A percentile compares a stretch with the other conserved stretches of the same genome.
Evolutionary conservation across 2,888 invertebrate species (phyloP).

Genomic region (Strigamia transsilvanica): DNA sequence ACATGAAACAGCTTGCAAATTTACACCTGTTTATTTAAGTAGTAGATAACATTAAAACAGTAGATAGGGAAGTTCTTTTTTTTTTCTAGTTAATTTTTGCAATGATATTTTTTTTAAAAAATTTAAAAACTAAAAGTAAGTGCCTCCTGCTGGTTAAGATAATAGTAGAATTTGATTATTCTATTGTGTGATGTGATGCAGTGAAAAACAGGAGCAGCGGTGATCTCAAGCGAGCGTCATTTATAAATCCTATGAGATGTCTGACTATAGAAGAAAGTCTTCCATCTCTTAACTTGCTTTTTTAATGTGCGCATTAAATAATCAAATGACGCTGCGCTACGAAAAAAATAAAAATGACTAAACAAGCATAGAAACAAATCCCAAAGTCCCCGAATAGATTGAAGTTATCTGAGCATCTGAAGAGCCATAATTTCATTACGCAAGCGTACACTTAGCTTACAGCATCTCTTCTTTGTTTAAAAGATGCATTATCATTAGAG

Average conservation of each 20-base stretch:
- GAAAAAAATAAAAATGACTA: constrained; percentile 40
- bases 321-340: constrained; percentile 29
- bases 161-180: constrained; percentile 37
- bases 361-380: constrained; percentile 42
- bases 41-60: background rate
- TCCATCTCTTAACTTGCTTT: constrained; percentile 29
- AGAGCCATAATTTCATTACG: constrained; percentile 47
- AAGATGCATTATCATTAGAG: constrained; percentile 45
- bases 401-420: constrained; percentile 47
- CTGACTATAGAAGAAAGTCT: constrained; percentile 6
- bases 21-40: background rate
- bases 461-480: constrained; percentile 39
- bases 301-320: constrained; percentile 44
- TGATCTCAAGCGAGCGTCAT: constrained; percentile 22
- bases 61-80: background rate
- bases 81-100: background rate
- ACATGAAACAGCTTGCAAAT: background rate
- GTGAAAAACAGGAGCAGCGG: constrained; percentile 10
- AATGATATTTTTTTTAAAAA: background rate
- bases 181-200: constrained; percentile 14
- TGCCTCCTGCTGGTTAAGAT: constrained; percentile 12
- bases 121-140: background rate
- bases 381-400: constrained; percentile 47
- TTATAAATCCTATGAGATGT: constrained; percentile 40
- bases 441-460: constrained; percentile 43